A percentile compares a stretch with the other conserved stretches of the same genome.
Conservation (phyloP, 1,140 invertebrate genomes). For the Plectrocnemia conspersa region DNA sequence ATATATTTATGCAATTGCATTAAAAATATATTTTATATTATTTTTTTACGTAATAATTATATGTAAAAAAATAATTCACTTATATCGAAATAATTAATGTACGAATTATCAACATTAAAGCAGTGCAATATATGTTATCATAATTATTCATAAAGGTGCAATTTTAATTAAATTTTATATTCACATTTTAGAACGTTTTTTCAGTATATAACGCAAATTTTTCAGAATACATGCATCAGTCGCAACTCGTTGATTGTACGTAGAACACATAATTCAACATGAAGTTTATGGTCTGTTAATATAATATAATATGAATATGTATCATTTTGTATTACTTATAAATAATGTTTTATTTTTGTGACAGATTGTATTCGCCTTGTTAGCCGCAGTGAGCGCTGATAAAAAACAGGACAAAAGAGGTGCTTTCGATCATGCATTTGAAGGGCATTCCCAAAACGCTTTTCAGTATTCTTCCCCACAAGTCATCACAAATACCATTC, state of each 20-base stretch:
- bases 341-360: neutral
- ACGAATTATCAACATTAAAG: neutral
- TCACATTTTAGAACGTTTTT: no score
- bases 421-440: neutral
- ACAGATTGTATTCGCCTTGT: conserved; percentile 30
- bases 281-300: neutral
- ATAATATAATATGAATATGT: neutral
- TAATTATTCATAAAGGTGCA: neutral
- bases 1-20: no score
- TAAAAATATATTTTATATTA: no score
- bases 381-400: conserved; percentile 29
- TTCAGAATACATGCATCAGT: no score
- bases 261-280: neutral
- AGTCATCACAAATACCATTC: conserved; percentile 33
- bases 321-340: neutral
- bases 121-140: neutral
- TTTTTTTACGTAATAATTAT: no score
- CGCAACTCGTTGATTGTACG: no score
- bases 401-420: conserved; percentile 40
- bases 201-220: no score
- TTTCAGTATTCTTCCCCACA: conserved; percentile 15
- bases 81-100: no score
- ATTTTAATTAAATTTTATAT: no score
- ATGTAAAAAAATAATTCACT: no score
- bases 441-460: conserved; percentile 1